These are phyloP conservation scores for Dendrolimus houi DNA, from an alignment of 2,888 invertebrate species.

Conservation along the genomic window DNA sequence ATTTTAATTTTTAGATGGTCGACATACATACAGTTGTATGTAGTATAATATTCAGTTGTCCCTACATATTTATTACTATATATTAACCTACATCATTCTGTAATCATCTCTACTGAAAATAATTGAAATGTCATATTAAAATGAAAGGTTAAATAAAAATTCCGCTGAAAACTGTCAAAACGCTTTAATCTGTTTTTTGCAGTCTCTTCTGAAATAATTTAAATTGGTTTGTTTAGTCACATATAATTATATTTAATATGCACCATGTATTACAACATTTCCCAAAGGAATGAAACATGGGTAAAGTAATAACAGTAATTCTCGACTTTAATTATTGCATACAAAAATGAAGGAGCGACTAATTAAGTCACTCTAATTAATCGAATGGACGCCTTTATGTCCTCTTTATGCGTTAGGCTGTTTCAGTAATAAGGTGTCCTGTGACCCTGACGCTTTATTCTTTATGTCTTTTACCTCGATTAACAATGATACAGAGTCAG, in stretches of 20 bases:
- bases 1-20: no score
- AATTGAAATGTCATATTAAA: no score
- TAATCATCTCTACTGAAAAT: no score
- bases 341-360: conserved; percentile 1
- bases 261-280: not conserved
- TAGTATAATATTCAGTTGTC: no score
- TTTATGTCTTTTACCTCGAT: not conserved
- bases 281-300: not conserved
- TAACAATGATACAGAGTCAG: not conserved
- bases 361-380: not conserved
- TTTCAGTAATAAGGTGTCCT: not conserved
- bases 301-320: not conserved
- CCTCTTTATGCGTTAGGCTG: not conserved
- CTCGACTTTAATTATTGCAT: not conserved
- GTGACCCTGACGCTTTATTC: not conserved
- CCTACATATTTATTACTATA: no score
- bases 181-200: no score
- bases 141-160: no score
- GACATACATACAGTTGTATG: no score
- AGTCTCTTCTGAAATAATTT: no score
- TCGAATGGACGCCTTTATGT: not conserved
- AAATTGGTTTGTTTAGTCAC: no score
- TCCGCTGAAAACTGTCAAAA: no score
- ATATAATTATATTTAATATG: not conserved
- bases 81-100: no score